Evolutionary conservation across 2,113 vertebrate genomes (phyloP), one percentile per base, ranked within the genome.

Genomic region (Vulpes lagopus): DNA sequence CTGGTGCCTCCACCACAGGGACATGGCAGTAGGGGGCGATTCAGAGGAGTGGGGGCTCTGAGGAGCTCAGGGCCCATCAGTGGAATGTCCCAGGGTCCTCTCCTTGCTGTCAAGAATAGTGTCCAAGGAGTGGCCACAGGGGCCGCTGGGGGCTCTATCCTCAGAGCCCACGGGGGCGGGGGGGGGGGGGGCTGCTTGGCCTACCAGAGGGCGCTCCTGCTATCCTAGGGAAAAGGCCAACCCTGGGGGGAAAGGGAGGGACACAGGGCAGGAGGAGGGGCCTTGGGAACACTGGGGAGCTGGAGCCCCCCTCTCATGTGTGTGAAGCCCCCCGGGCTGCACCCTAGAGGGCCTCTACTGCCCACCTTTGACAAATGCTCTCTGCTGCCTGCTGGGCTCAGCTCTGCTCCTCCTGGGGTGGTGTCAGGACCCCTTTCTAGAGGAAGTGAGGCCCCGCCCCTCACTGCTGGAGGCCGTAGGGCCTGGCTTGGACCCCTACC

Each of bases 191-290:
- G 38, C 38, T 6, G 43, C 43, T 43, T 43, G 43, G 43, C 43
- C 43, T 43, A 43, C 43, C 43, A 25, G 94, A 12, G 4, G 62
- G 38, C 14, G 1, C 1, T 43, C 32, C 3, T 19, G 9, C 35
- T 65, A 80, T 16, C 23, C 14, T 35, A 2, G 8, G 35, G n/a
- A 84, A 62, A 1, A 0, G 7, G 7, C 4, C 0, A 55, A 35
- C n/a, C 59, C 25, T 2, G 0, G 12, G 14, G 25, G 38, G 2
- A 12, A 30, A 1, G 8, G 49, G 32, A 16, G 49, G 53, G 38
- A 5, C 2, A 22, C 25, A 5, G 11, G 23, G n/a, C 23, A 2
- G 0, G 2, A 5, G 4, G 35, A 25, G 2, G 35, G 25, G 23
- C 7, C 32, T 38, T 5, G 62, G 69, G 43, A 49, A 19, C 22